Evolutionary conservation across 2,888 invertebrate species (phyloP).

Genomic region (Ophion slaviceki): DNA sequence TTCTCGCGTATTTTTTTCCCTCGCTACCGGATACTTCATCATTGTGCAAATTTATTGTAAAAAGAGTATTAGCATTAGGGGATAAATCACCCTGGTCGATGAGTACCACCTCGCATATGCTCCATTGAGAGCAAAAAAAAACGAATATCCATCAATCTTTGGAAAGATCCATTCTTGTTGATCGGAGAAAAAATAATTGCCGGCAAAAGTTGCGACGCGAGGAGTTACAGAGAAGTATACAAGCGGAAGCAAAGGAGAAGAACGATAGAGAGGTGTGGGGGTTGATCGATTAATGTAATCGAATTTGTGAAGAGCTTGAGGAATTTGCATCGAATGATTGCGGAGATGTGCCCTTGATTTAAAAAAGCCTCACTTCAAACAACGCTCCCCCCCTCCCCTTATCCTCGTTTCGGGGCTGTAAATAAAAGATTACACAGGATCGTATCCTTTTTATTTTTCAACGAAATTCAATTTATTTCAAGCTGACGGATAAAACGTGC

Average conservation of each 20-base stretch:
- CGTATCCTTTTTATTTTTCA: neutral
- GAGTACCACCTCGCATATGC: neutral
- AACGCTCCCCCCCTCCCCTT: no score
- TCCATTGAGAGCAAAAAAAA: neutral
- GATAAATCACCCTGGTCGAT: neutral
- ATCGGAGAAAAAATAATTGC: no score
- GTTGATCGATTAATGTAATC: no score
- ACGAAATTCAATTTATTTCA: neutral
- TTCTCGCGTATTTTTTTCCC: neutral
- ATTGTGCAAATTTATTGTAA: slow-evolving; percentile 22
- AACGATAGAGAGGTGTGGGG: no score
- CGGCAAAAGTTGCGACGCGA: slow-evolving; percentile 2
- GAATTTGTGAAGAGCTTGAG: no score
- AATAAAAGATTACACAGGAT: no score
- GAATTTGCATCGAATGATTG: no score
- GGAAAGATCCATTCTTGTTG: neutral
- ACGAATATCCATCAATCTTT: slow-evolving; percentile 4
- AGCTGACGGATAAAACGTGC: no score
- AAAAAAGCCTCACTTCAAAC: no score
- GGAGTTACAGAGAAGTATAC: neutral
- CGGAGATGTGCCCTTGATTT: no score
- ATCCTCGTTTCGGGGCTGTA: no score
- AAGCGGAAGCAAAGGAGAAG: neutral
- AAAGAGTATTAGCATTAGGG: neutral
- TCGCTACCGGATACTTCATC: neutral